Evolutionary conservation across 2,888 invertebrate species (phyloP), one percentile per base, ranked within the genome.

Genomic region (Ditula angustiorana): DNA sequence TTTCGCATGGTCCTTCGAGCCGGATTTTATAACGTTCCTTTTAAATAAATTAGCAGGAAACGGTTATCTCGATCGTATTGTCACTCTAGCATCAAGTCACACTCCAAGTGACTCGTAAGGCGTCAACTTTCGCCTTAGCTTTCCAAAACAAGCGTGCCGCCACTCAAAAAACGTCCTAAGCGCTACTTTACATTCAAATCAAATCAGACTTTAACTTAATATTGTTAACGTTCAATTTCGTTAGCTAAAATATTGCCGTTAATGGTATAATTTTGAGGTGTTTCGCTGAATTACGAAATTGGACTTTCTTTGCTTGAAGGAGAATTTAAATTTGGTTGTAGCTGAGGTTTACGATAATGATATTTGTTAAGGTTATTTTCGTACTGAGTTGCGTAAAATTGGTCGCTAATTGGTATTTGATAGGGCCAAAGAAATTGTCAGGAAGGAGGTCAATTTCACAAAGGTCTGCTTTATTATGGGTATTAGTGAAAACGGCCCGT

Each of bases 51-150:
- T 53, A 64, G 23, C 58, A 26, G 52, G 41, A 49, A 63, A 19
- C 19, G 24, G 49, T 52, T 52, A 21, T 57, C 52, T 55, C 41
- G 16, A 26, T 56, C 55, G 73, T 75, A 81, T 73, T 75, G 75
- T 74, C 70, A 75, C 75, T 71, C 69, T 80, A 87, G 83, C 85
- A 88, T 83, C 85, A 87, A 87, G 83, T 80, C 81, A 81, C 79
- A 82, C 80, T 86, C 72, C 73, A 74, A 75, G 70, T 61, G 65
- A n/a, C n/a, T 73, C 61, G 76, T 77, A 78, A 78, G 79, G 76
- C 79, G 78, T 72, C 84, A 81, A 91, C 91, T 92, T 92, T 92
- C 90, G 88, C 90, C 79, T 75, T 83, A 86, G 85, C 91, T 92
- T 91, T 92, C 91, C 88, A 92, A 91, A 92, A 89, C 86, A 82